Evolutionary conservation across 2,113 vertebrate genomes (phyloP), one percentile per base, ranked within the genome.

Genomic region (Bolborhynchus lineola): DNA sequence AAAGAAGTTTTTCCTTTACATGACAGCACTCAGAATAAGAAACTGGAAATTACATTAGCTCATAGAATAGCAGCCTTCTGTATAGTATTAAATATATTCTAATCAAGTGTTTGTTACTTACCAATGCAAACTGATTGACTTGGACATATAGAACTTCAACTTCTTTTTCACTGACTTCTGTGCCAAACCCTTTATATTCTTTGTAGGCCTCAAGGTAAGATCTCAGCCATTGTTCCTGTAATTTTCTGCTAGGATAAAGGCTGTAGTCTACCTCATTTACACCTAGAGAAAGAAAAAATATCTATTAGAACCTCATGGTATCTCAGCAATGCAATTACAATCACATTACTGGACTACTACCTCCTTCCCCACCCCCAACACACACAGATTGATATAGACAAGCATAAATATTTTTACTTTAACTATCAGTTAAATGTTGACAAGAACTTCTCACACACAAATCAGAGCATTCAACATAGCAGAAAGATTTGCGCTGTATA

Each of bases 261-360:
- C 97, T 99, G 96, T 99, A 99, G 97, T 99, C 99, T 96, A 99
- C 99, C 72, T 99, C 99, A 79, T 99, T 99, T 92, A 99, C 98
- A 94, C 99, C 99, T 99, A 92, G 28, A 44, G 72, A 79, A 57
- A 23, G 62, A 28, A 78, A 63, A 17, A 69, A 18, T 13, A 46
- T 7, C 15, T 31, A 16, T 92, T 47, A 88, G 31, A 79, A 77
- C 10, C 5, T 50, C 33, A 35, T 0, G 0, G 5, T 47, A 21
- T 47, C 72, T 41, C 7, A 35, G 44, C 26, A 67, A n/a, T 46
- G 55, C 6, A 12, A 35, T 20, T 9, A 59, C 11, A 41, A 60
- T 33, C 24, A 8, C 16, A 31, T 9, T 41, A 67, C 6, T 59
- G 23, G 12, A 70, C 29, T 49, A 47, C 15, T 59, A 42, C 3